A percentile compares a stretch with the other conserved stretches of the same genome.
Evolutionary conservation across 2,888 invertebrate genomes (phyloP).

Genomic region (Erpobdella octoculata): DNA sequence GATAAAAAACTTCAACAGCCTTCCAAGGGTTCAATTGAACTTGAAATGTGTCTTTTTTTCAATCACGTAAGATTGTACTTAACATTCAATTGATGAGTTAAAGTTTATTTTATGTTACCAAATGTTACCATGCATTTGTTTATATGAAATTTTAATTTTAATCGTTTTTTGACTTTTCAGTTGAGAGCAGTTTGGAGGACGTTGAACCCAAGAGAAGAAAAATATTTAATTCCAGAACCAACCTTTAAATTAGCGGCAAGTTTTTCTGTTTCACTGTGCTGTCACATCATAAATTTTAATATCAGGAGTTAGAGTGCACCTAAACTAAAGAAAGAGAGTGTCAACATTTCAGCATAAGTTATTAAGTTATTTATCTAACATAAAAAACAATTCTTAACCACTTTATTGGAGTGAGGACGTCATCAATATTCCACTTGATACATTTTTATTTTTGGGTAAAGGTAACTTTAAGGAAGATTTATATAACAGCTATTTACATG

Average conservation of each 20-base stretch:
- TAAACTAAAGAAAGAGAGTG: too few relatives aligned
- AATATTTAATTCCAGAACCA: conserved; percentile 84
- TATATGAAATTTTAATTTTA: background rate
- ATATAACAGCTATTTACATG: too few relatives aligned
- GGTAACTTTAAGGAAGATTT: too few relatives aligned
- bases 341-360: too few relatives aligned
- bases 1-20: conserved; percentile 81
- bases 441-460: too few relatives aligned
- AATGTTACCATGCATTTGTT: background rate
- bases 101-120: background rate
- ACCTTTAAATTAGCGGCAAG: conserved; percentile 80
- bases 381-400: too few relatives aligned
- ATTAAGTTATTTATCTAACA: too few relatives aligned
- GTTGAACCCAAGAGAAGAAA: conserved; percentile 87
- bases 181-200: conserved; percentile 82
- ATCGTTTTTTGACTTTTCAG: conserved; percentile 48
- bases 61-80: conserved; percentile 65
- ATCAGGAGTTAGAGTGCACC: too few relatives aligned
- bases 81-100: background rate
- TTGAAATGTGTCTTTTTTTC: conserved; percentile 86
- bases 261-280: conserved; percentile 23
- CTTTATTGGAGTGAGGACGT: too few relatives aligned
- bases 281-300: too few relatives aligned
- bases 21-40: conserved; percentile 86
- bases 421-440: too few relatives aligned